Conservation (phyloP, 1,140 invertebrate species). For the Ladona fulva region DNA sequence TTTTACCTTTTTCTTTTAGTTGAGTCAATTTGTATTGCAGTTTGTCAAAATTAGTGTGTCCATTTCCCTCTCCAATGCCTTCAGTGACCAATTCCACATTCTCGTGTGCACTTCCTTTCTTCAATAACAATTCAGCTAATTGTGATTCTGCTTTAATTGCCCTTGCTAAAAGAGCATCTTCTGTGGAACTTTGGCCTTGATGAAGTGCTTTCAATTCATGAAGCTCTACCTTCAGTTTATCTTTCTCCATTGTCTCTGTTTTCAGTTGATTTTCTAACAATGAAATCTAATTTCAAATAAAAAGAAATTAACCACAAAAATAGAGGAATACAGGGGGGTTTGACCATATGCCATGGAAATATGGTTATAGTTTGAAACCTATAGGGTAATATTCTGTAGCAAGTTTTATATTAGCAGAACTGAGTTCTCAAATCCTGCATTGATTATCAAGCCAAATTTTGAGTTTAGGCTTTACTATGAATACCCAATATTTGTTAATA, state of each 20-base stretch:
- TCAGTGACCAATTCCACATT: constrained; percentile 53
- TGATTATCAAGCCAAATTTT: no score
- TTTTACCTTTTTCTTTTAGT: constrained; percentile 36
- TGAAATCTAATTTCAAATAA: constrained; percentile 19
- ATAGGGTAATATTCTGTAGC: no score
- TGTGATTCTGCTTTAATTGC: constrained; percentile 45
- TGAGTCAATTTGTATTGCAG: constrained; percentile 34
- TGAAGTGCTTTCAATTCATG: constrained; percentile 44
- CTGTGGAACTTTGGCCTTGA: constrained; percentile 42
- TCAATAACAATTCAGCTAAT: constrained; percentile 40
- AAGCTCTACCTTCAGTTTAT: constrained; percentile 26
- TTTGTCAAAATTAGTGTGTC: constrained; percentile 27
- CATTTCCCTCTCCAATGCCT: constrained; percentile 45
- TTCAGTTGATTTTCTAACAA: constrained; percentile 28
- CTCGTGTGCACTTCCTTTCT: constrained; percentile 39
- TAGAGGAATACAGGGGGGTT: background rate
- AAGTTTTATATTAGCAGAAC: no score
- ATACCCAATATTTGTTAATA: no score
- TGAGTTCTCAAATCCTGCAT: no score
- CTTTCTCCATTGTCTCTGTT: constrained; percentile 28
- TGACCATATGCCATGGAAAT: no score
- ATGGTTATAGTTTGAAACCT: no score
- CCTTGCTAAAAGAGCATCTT: constrained; percentile 43
- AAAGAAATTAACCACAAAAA: background rate
- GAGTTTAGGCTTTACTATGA: no score